A percentile compares a stretch with the other conserved stretches of the same genome.
These are phyloP conservation scores for Novumbra hubbsi DNA, from an alignment of 2,797 vertebrate species.

Conservation along the genomic window DNA sequence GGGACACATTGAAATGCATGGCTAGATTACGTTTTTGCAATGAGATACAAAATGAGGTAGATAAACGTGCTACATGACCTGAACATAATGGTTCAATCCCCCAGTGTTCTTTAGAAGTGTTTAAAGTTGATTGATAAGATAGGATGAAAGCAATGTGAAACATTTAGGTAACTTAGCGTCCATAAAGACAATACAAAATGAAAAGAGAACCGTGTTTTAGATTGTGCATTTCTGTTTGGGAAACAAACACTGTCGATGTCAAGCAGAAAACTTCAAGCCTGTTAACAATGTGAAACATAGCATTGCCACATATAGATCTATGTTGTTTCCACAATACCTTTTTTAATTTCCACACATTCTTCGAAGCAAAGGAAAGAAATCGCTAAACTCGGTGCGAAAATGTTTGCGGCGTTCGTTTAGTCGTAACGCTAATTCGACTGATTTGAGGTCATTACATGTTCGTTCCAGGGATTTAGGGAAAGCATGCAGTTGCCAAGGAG, in stretches of 20 bases:
- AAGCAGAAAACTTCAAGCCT: constrained; percentile 22
- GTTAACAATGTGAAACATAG: constrained; percentile 22
- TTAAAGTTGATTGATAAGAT: background rate
- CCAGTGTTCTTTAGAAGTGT: background rate
- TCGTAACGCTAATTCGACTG: constrained; percentile 70
- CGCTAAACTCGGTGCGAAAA: constrained; percentile 49
- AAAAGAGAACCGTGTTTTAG: background rate
- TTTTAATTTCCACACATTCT: constrained; percentile 36
- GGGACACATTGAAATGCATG: constrained; percentile 20
- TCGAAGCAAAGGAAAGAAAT: constrained; percentile 38
- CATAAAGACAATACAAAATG: background rate
- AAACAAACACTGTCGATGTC: background rate
- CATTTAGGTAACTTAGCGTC: background rate
- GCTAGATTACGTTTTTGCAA: background rate
- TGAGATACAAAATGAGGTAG: background rate
- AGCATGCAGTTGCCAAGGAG: constrained; percentile 73
- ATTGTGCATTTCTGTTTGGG: background rate
- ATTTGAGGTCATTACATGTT: constrained; percentile 68
- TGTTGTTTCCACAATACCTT: constrained; percentile 40
- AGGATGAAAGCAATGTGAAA: no score
- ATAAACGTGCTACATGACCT: background rate
- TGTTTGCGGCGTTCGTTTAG: constrained; percentile 67
- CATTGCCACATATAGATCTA: constrained; percentile 48
- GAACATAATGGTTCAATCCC: background rate
- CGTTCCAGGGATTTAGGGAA: constrained; percentile 56